A percentile compares a stretch with the other conserved stretches of the same genome.
These are phyloP conservation scores for Halisarca cf. caerulea DNA, from an alignment of 37 sponge, comb jelly and placozoan genomes.

Conservation along the genomic window DNA sequence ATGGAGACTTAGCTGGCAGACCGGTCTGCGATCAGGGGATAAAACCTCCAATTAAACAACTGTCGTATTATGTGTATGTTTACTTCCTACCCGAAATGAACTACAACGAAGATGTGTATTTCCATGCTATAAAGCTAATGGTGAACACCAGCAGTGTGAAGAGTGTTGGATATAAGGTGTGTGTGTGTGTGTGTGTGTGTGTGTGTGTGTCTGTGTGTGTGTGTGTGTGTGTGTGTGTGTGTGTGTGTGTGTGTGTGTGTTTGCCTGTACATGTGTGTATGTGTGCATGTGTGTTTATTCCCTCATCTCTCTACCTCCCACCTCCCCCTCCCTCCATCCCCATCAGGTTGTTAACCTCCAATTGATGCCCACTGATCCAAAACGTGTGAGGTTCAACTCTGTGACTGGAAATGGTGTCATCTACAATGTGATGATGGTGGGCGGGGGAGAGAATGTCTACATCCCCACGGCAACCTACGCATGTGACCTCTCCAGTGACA, in stretches of 20 bases:
- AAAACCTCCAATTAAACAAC: not conserved
- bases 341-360: not conserved
- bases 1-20: not conserved
- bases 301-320: not conserved
- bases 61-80: not conserved
- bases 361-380: slow-evolving; percentile 7
- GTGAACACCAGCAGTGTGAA: not conserved
- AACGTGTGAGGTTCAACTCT: slow-evolving; percentile 31
- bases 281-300: slow-evolving; percentile 35
- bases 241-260: slow-evolving; percentile 42
- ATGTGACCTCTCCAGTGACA: slow-evolving; percentile 30
- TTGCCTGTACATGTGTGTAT: slow-evolving; percentile 29
- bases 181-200: slow-evolving; percentile 40
- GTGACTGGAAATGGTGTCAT: slow-evolving; percentile 48
- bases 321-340: not conserved
- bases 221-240: slow-evolving; percentile 39
- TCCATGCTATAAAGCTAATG: slow-evolving; percentile 14
- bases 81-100: slow-evolving; percentile 23
- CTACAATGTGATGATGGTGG: slow-evolving; percentile 40
- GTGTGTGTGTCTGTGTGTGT: slow-evolving; percentile 29
- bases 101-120: not conserved
- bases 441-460: not conserved
- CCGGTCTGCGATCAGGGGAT: not conserved
- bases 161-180: not conserved
- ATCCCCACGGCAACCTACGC: slow-evolving; percentile 41